Evolutionary conservation across 2,113 vertebrate species (phyloP), one percentile per base, ranked within the genome.

Genomic region (Lasiurus cinereus): DNA sequence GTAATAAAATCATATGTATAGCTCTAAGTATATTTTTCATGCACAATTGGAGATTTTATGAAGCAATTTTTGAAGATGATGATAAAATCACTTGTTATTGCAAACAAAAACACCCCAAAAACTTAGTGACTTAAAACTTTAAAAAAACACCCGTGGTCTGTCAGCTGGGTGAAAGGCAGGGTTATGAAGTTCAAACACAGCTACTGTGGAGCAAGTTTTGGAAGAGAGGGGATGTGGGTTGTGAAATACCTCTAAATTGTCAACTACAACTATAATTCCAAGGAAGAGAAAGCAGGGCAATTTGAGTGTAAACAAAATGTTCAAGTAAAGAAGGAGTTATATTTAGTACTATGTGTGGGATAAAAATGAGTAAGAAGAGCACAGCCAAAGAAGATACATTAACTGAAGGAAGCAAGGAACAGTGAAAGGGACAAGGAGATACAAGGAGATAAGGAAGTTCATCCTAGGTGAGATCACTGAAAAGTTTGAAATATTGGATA

Each of bases 41-140:
- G 94, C 54, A 50, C 48, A 94, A 46, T 67, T 80, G 77, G 24
- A 91, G 16, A 92, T 48, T 93, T 94, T 66, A 70, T 91, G 66
- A 31, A 96, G 59, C 36, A 70, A 62, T 29, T 73, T 93, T 89
- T 33, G 16, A 93, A 31, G 43, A 72, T 64, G 88, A 80, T 77
- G 21, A 72, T 70, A 54, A 8, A 72, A 79, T 66, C 27, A 54
- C 62, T 69, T 88, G 27, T 91, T 54, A 91, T 64, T 83, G 6
- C 18, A 93, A 78, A 86, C 83, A 19, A 91, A 78, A 97, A 93
- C 36, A 46, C 29, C 39, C 39, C n/a, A 16, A 84, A 82, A 84
- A 79, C 21, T 11, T 72, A 84, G 72, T 72, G 22, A 5, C n/a
- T 93, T 82, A 62, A 84, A 90, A 64, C 18, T 62, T 62, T 10